Evolutionary conservation across 2,888 invertebrate genomes (phyloP).

Genomic region (Oligia strigilis): DNA sequence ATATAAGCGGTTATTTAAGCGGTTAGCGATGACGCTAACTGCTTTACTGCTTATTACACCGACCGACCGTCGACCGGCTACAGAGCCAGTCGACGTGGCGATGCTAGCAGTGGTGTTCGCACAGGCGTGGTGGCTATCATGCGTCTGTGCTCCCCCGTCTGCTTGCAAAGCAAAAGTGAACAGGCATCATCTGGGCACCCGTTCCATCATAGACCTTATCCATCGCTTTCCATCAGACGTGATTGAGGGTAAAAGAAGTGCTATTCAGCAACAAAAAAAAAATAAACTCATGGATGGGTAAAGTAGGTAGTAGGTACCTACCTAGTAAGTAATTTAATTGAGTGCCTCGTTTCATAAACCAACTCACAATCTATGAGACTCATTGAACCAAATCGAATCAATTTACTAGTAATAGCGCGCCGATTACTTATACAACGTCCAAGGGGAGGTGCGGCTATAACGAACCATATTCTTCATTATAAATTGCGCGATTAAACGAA

Average conservation of each 20-base stretch:
- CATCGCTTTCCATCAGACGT: neutral
- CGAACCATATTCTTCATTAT: conserved; percentile 76
- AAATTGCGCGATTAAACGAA: conserved; percentile 78
- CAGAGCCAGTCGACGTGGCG: too few species aligned
- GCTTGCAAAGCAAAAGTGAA: neutral
- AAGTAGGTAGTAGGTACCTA: neutral
- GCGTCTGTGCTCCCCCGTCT: neutral
- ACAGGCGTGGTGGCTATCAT: neutral
- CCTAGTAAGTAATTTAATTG: neutral
- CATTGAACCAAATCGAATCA: conserved; percentile 32
- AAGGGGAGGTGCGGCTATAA: conserved; percentile 62
- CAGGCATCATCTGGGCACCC: neutral
- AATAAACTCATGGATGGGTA: neutral
- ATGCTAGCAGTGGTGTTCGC: too few species aligned
- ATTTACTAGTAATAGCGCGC: conserved; percentile 39
- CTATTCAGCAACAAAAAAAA: neutral
- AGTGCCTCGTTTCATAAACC: conserved; percentile 2
- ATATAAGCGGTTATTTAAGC: too few species aligned
- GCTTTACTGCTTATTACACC: too few species aligned
- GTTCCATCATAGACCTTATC: neutral
- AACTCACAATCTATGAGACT: conserved; percentile 12
- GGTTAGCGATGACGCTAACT: too few species aligned
- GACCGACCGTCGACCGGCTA: neutral
- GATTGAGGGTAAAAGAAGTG: neutral
- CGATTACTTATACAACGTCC: conserved; percentile 57